Evolutionary conservation across 2,888 invertebrate genomes (phyloP), one percentile per base, ranked within the genome.

Genomic region (Onthophagus sagittarius): DNA sequence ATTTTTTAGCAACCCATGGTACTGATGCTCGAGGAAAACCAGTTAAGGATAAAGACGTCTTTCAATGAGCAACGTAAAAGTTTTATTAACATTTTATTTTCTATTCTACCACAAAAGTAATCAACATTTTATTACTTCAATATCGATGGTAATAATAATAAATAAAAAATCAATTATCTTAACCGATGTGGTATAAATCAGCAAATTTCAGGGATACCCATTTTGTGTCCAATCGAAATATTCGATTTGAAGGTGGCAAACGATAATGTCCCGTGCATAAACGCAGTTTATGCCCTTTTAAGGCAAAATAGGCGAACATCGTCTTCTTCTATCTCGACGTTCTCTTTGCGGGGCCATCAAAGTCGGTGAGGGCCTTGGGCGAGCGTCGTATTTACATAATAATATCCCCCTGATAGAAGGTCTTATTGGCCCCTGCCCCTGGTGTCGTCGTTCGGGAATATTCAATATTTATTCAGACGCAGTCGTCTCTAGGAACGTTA

Each of bases 311-410:
- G 39, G 39, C 39, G 39, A 2, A 11, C 39, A 53, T 11, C 39
- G 11, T 2, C 39, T 11, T 53, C 39, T 7, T 53, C 39, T 53
- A 53, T 53, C 7, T 53, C 5, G 39, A 7, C 39, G 39, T 53
- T 7, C 39, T 53, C 39, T 53, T 53, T 53, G 39, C 39, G 39
- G 11, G 5, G 39, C 9, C 23, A 53, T 53, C 39, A 53, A 53
- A 53, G 39, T 53, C 39, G 39, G 39, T 53, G 39, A 23, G 23
- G 23, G 23, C 23, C 39, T 11, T 53, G 4, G 39, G 39, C 11
- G 39, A 53, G 39, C 39, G 67, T n/a, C 67, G 67, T 67, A 67
- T 67, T 67, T 67, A 67, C 67, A 67, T 67, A 67, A 67, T 67
- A 67, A 67, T 67, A 67, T 67, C 32, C 67, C 23, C 15, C 67